Evolutionary conservation across 1,140 invertebrate species (phyloP).

Genomic region (Trinorchestia longiramus): DNA sequence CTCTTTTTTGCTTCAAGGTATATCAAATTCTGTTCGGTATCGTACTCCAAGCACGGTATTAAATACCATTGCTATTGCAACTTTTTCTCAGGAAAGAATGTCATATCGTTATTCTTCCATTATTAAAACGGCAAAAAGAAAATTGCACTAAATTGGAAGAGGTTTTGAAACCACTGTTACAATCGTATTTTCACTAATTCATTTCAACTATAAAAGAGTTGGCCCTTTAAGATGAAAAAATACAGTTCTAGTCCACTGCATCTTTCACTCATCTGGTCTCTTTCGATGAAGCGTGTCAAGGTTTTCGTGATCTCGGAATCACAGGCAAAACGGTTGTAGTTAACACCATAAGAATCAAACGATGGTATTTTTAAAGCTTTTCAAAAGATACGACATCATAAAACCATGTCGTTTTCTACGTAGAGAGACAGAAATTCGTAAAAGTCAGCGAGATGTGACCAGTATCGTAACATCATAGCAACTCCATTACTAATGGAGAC

Average conservation of each 20-base stretch:
- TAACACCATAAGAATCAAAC: background rate
- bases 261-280: background rate
- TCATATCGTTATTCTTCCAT: background rate
- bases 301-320: background rate
- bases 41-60: background rate
- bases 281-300: constrained; percentile 22
- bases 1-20: background rate
- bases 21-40: too few species aligned
- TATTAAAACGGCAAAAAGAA: background rate
- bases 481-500: constrained; percentile 47
- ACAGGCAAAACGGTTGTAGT: background rate
- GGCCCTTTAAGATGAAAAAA: background rate
- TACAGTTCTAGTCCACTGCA: background rate
- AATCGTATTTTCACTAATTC: background rate
- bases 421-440: background rate
- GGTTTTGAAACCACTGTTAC: background rate
- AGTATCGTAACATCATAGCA: constrained; percentile 13
- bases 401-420: constrained; percentile 26
- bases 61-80: background rate
- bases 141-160: background rate
- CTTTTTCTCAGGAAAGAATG: background rate
- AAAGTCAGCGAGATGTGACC: constrained; percentile 26
- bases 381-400: constrained; percentile 20
- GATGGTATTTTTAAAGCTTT: constrained; percentile 8
- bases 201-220: background rate